phyloP scores from a whole-genome alignment of 2,888 invertebrate genomes.

The Tromatobia lineatoria region DNA sequence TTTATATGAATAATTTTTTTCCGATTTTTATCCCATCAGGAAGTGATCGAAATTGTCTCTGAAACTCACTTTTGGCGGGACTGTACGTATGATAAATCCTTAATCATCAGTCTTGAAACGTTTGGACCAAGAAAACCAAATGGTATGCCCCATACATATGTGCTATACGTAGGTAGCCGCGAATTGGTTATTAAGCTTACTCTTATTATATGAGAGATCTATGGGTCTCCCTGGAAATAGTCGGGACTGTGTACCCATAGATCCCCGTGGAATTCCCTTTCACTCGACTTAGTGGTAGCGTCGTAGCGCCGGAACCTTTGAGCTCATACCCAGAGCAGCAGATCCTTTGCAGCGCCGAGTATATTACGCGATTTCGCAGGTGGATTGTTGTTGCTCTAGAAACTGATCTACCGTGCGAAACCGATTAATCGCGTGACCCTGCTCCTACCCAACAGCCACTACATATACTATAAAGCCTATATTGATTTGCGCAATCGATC shows the following conservation, averaged over 20 bases:
- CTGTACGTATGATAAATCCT: too few relatives aligned
- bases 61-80: too few relatives aligned
- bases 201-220: constrained; percentile 67
- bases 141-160: too few relatives aligned
- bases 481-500: constrained; percentile 69
- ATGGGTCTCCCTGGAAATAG: constrained; percentile 59
- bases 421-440: constrained; percentile 67
- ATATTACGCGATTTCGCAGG: constrained; percentile 60
- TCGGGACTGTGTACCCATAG: constrained; percentile 37
- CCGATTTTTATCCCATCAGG: too few relatives aligned
- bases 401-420: constrained; percentile 67
- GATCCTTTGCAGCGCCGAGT: constrained; percentile 27
- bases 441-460: constrained; percentile 34
- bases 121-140: too few relatives aligned
- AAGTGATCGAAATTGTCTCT: too few relatives aligned
- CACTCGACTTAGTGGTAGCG: constrained; percentile 58
- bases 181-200: constrained; percentile 66
- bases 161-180: too few relatives aligned
- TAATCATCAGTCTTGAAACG: too few relatives aligned
- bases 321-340: background rate
- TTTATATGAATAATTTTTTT: too few relatives aligned
- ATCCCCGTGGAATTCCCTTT: constrained; percentile 71
- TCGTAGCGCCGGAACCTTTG: constrained; percentile 63
- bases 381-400: constrained; percentile 66
- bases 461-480: constrained; percentile 25